A percentile compares a stretch with the other conserved stretches of the same genome.
Conservation (phyloP, 2,888 invertebrate genomes). For the Scrobipalpa atriplicella region DNA sequence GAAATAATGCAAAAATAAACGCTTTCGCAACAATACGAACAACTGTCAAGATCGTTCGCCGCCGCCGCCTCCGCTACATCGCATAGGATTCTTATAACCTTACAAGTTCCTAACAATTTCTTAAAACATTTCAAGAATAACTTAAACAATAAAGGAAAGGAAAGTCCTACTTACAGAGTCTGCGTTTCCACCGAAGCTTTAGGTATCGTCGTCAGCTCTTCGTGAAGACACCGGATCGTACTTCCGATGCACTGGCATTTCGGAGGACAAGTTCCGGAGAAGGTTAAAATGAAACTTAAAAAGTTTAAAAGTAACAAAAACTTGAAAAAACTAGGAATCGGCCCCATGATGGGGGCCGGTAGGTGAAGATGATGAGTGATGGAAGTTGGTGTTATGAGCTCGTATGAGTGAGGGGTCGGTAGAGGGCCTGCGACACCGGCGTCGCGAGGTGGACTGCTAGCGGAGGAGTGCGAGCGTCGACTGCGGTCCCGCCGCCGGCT, state of each 20-base stretch:
- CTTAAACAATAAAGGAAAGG: too few relatives aligned
- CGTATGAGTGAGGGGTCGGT: not conserved
- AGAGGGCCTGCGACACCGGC: conserved; percentile 28
- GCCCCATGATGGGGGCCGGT: conserved; percentile 8
- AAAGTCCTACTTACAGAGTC: conserved; percentile 62
- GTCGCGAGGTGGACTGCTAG: conserved; percentile 32
- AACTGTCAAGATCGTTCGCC: conserved; percentile 47
- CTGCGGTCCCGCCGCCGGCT: conserved; percentile 31
- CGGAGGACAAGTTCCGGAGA: conserved; percentile 55
- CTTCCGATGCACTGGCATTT: conserved; percentile 63
- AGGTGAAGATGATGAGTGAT: not conserved
- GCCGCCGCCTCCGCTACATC: conserved; percentile 31
- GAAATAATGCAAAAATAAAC: conserved; percentile 39
- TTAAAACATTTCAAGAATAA: not conserved
- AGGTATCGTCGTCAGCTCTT: conserved; percentile 59
- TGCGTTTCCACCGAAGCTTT: conserved; percentile 57
- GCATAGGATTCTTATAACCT: not conserved
- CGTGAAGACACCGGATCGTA: conserved; percentile 62
- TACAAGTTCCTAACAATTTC: not conserved
- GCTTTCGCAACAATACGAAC: conserved; percentile 49
- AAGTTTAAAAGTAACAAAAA: conserved; percentile 53
- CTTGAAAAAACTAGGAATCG: conserved; percentile 40
- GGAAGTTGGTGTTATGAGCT: not conserved
- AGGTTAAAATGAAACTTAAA: conserved; percentile 37
- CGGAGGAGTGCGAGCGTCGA: conserved; percentile 45